A percentile compares a stretch with the other conserved stretches of the same genome.
Conservation (phyloP, 1,140 invertebrate genomes). For the Trichonephila clavata region DNA sequence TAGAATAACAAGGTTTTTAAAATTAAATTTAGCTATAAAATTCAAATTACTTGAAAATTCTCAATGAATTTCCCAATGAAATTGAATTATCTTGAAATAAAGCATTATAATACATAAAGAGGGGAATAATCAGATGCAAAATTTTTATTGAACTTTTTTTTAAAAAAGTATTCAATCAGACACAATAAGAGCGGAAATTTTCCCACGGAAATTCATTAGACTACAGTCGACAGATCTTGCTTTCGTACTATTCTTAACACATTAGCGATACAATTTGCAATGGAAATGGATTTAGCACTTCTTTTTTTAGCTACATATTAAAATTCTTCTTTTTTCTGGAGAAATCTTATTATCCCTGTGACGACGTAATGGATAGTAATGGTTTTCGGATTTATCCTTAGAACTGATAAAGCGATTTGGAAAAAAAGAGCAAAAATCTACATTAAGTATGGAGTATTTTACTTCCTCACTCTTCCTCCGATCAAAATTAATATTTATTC, state of each 20-base stretch:
- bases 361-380: slow-evolving; percentile 21
- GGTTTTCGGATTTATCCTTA: slow-evolving; percentile 13
- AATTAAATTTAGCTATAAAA: no score
- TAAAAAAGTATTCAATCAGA: not conserved
- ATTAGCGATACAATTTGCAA: slow-evolving; percentile 33
- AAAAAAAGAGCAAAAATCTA: not conserved
- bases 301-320: slow-evolving; percentile 11
- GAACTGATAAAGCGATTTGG: slow-evolving; percentile 32
- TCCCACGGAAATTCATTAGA: not conserved
- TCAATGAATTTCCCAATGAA: not conserved
- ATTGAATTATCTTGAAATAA: not conserved
- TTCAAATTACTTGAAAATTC: no score
- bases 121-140: not conserved
- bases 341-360: slow-evolving; percentile 16
- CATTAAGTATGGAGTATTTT: not conserved
- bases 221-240: not conserved
- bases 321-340: not conserved
- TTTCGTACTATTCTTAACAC: not conserved
- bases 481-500: slow-evolving; percentile 23
- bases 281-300: not conserved
- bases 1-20: no score
- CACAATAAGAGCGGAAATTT: not conserved
- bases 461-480: not conserved
- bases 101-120: not conserved
- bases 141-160: not conserved